Percentiles rank a stretch among this genome's conserved stretches.
Evolutionary conservation across 2,888 invertebrate genomes (phyloP).

Genomic region (Cetonia aurata): DNA sequence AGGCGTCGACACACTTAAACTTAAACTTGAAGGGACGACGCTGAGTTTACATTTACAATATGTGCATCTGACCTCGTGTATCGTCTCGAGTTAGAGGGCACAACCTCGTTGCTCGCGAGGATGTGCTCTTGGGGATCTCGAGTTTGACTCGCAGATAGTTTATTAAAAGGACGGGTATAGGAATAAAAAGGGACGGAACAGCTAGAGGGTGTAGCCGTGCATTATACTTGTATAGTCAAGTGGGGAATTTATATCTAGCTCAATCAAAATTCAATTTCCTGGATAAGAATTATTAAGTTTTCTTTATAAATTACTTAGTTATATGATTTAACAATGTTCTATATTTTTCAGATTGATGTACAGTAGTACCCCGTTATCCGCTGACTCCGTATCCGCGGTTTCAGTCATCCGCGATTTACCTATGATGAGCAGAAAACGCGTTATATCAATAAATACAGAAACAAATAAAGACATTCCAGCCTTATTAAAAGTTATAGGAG

Average conservation of each 20-base stretch:
- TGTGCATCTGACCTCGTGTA: conserved; percentile 26
- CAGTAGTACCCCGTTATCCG: no score
- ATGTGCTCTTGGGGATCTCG: conserved; percentile 9
- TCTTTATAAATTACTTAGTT: no score
- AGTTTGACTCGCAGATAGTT: conserved; percentile 16
- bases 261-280: no score
- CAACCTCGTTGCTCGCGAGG: conserved; percentile 8
- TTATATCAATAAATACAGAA: no score
- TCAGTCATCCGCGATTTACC: no score
- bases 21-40: conserved; percentile 6
- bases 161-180: conserved; percentile 12
- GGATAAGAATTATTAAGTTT: no score
- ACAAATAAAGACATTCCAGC: no score
- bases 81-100: conserved; percentile 23
- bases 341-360: no score
- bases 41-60: conserved; percentile 37
- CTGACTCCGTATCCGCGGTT: no score
- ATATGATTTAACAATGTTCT: no score
- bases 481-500: no score
- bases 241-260: not conserved
- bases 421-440: no score
- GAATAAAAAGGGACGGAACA: not conserved
- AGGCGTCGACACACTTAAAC: not conserved
- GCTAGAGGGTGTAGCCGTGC: not conserved
- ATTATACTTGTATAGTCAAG: not conserved